Percentiles rank a stretch among this genome's conserved stretches.
Evolutionary conservation across 2,797 vertebrate genomes (phyloP).

Genomic region (Oreonectes daqikongensis): DNA sequence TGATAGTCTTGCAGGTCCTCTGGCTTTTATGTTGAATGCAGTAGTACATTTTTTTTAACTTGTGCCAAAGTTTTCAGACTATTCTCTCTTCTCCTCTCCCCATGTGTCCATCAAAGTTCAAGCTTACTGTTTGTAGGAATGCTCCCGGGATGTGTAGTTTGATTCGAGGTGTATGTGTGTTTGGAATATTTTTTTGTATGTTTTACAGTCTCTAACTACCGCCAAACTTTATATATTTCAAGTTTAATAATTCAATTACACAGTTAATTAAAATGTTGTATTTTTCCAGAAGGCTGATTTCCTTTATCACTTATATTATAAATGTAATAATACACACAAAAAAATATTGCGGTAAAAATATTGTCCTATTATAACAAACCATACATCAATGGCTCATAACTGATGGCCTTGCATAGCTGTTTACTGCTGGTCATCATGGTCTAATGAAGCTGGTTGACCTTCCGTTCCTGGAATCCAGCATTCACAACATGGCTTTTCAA

Average conservation of each 20-base stretch:
- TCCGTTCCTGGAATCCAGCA: not conserved
- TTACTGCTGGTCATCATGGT: not conserved
- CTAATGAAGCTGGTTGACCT: not conserved
- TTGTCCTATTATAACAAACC: too few species aligned
- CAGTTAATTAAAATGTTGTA: too few species aligned
- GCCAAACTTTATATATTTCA: not conserved
- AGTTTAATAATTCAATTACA: not conserved
- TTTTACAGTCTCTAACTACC: not conserved
- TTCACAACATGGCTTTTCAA: not conserved
- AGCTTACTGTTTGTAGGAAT: conserved; percentile 20
- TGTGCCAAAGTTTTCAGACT: conserved; percentile 10
- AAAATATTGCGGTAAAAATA: too few species aligned
- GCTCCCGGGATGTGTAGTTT: not conserved
- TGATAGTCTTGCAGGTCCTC: not conserved
- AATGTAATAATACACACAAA: too few species aligned
- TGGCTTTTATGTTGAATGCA: not conserved
- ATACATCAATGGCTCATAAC: too few species aligned
- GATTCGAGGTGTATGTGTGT: not conserved
- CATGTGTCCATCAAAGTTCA: conserved; percentile 21
- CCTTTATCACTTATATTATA: too few species aligned
- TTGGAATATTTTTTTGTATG: not conserved
- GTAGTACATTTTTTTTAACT: conserved; percentile 3
- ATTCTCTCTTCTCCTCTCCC: not conserved
- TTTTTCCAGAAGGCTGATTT: too few species aligned
- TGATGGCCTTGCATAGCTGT: too few species aligned